Percentiles rank a stretch among this genome's conserved stretches.
phyloP scores from a whole-genome alignment of 2,113 vertebrate genomes.

The Odobenus rosmarus region DNA sequence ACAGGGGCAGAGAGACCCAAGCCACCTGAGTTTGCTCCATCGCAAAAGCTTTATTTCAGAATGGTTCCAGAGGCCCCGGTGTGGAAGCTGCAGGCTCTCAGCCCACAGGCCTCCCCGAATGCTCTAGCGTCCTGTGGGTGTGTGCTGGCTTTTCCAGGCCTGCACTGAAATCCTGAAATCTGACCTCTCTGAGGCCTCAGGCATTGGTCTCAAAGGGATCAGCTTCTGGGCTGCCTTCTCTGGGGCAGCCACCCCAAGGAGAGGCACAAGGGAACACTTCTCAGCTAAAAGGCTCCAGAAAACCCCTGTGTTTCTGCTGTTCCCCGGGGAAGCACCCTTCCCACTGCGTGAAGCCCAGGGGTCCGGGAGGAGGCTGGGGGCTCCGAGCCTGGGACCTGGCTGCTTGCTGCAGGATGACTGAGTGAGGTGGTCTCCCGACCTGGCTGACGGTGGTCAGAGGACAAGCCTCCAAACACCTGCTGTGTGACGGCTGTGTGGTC shows the following conservation, averaged over 20 bases:
- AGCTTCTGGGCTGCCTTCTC: not conserved
- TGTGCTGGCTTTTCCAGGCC: conserved; percentile 32
- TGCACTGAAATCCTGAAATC: conserved; percentile 62
- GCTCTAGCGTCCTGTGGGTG: not conserved
- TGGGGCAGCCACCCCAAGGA: not conserved
- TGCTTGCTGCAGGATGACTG: not conserved
- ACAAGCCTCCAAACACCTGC: not conserved
- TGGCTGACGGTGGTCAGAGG: not conserved
- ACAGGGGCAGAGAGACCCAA: not conserved
- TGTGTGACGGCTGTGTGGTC: conserved; percentile 20
- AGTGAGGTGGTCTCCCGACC: rapidly evolving
- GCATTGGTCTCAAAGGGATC: not conserved
- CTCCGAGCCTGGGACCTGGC: not conserved
- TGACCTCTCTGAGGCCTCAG: not conserved
- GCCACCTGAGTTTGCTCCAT: not conserved
- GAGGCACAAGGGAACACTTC: not conserved
- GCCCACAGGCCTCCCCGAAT: rapidly evolving
- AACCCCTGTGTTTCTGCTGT: conserved; percentile 39
- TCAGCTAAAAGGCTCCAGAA: not conserved
- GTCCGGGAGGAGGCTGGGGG: not conserved
- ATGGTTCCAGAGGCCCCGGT: not conserved
- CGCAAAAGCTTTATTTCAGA: not conserved
- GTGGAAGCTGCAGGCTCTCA: not conserved
- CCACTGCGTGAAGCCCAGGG: not conserved
- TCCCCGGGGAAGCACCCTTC: not conserved